Evolutionary conservation across 2,797 vertebrate species (phyloP).

Genomic region (Anolis apletophallus): DNA sequence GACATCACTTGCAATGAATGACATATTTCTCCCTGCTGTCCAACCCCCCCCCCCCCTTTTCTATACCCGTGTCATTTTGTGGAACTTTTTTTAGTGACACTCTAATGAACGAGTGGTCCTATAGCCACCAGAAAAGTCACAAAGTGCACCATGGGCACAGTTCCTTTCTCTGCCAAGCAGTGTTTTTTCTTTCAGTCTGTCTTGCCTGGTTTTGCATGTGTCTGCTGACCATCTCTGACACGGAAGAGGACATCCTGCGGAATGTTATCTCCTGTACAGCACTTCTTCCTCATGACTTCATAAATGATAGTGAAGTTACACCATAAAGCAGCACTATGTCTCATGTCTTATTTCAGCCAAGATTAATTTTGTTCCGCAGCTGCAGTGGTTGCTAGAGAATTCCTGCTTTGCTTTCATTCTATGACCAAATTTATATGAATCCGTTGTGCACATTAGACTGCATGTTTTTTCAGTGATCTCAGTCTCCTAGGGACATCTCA

Average conservation of each 20-base stretch:
- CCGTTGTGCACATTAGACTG: too few relatives aligned
- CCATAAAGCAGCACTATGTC: background rate
- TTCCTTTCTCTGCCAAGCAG: background rate
- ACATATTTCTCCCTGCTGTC: background rate
- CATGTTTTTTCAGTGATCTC: background rate
- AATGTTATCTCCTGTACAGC: background rate
- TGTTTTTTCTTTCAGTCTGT: background rate
- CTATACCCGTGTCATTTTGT: background rate
- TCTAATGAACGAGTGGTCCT: background rate
- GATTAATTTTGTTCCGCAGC: background rate
- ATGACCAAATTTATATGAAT: too few relatives aligned
- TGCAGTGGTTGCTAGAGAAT: background rate
- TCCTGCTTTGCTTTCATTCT: too few relatives aligned
- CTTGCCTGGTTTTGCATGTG: background rate
- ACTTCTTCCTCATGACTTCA: background rate
- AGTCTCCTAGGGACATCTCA: background rate
- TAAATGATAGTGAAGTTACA: background rate
- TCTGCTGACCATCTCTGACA: background rate
- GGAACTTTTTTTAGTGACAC: background rate
- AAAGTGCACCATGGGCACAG: background rate
- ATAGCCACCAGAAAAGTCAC: background rate
- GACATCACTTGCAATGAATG: background rate
- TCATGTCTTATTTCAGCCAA: background rate
- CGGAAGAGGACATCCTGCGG: background rate
- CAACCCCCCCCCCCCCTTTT: background rate